A percentile compares a stretch with the other conserved stretches of the same genome.
Conservation (phyloP, 1,140 invertebrate genomes). For the Telenomus remus region DNA sequence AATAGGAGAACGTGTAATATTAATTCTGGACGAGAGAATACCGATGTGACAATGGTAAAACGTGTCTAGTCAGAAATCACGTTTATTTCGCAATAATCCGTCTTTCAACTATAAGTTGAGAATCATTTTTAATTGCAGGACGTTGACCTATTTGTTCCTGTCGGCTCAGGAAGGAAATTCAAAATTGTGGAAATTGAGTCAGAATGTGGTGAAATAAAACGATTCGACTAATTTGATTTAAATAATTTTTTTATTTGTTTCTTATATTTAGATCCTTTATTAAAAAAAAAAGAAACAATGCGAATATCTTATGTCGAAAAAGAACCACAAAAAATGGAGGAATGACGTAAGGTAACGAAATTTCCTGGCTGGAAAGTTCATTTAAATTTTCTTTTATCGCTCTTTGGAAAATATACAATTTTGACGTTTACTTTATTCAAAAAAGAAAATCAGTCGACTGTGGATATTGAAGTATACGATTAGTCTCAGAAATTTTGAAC, state of each 20-base stretch:
- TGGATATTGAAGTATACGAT: neutral
- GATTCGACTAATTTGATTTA: slow-evolving; percentile 14
- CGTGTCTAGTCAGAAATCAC: no score
- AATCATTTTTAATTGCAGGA: no score
- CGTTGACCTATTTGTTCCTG: no score
- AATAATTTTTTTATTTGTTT: slow-evolving; percentile 47
- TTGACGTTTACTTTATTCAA: neutral
- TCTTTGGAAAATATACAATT: neutral
- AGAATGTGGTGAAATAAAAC: no score
- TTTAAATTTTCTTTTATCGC: slow-evolving; percentile 13
- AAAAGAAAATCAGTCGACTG: neutral
- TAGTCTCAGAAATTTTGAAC: no score
- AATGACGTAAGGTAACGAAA: slow-evolving; percentile 52
- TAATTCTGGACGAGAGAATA: no score
- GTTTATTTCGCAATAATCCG: no score
- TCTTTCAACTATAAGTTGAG: no score
- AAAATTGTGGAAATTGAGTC: no score
- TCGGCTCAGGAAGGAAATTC: no score
- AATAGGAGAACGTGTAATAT: slow-evolving; percentile 1
- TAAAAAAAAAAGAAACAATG: slow-evolving; percentile 32
- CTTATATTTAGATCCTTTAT: slow-evolving; percentile 44
- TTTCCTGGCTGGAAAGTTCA: slow-evolving; percentile 29
- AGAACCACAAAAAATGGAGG: slow-evolving; percentile 35
- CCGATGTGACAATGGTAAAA: no score
- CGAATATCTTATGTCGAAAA: slow-evolving; percentile 35